Percentiles rank a stretch among this genome's conserved stretches.
These are phyloP conservation scores for Karalla daura DNA, from an alignment of 2,797 vertebrate species.

Conservation along the genomic window DNA sequence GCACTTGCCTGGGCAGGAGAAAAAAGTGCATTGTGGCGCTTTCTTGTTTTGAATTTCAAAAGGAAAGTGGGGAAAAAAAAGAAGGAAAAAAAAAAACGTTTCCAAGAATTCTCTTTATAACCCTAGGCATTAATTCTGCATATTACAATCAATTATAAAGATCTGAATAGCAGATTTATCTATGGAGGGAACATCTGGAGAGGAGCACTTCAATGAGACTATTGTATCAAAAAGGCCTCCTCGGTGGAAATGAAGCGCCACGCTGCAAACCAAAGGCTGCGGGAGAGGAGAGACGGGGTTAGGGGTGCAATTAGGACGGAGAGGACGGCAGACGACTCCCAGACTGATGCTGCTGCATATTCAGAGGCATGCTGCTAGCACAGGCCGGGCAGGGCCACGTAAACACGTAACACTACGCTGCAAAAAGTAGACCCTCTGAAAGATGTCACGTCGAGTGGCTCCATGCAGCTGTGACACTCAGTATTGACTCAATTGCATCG, in stretches of 20 bases:
- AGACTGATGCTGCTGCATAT: slow-evolving; percentile 68
- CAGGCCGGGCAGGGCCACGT: slow-evolving; percentile 6
- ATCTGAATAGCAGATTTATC: slow-evolving; percentile 83
- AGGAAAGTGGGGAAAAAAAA: slow-evolving; percentile 62
- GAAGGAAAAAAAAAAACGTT: slow-evolving; percentile 69
- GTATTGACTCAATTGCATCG: no score
- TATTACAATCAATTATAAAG: slow-evolving; percentile 85
- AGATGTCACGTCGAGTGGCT: no score
- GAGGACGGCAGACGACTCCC: slow-evolving; percentile 58
- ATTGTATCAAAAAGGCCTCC: slow-evolving; percentile 78
- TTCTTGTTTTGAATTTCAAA: slow-evolving; percentile 84
- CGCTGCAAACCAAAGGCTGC: slow-evolving; percentile 58
- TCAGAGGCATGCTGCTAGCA: slow-evolving; percentile 52
- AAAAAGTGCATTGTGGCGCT: slow-evolving; percentile 73
- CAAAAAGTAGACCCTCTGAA: no score
- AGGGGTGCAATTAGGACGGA: slow-evolving; percentile 75
- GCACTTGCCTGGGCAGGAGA: slow-evolving; percentile 61
- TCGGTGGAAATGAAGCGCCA: slow-evolving; percentile 67
- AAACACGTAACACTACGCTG: slow-evolving; percentile 26
- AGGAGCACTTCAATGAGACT: slow-evolving; percentile 83
- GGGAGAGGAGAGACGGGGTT: slow-evolving; percentile 61
- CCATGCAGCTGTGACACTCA: no score
- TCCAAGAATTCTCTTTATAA: slow-evolving; percentile 81
- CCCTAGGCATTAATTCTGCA: slow-evolving; percentile 83
- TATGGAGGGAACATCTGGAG: slow-evolving; percentile 83